These are phyloP conservation scores for Mus musculus DNA, from an alignment of 2,113 vertebrate species.

Conservation along the genomic window DNA sequence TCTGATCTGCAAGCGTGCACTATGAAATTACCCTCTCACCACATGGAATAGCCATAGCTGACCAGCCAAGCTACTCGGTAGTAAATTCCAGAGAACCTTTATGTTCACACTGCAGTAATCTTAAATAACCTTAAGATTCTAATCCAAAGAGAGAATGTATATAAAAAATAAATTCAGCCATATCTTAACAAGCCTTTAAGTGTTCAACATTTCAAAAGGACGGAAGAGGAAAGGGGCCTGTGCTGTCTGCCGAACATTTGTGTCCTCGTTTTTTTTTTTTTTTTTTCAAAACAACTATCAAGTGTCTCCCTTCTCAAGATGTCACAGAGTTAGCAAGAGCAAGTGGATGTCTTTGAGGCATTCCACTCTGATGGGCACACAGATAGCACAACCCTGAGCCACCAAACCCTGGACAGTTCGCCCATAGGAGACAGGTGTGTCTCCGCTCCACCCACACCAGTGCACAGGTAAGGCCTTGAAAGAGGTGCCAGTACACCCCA, in stretches of 20 bases:
- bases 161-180: not conserved
- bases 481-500: not conserved
- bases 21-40: constrained; percentile 51
- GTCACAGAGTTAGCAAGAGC: constrained; percentile 27
- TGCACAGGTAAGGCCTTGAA: not conserved
- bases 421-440: not conserved
- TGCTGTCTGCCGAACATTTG: not conserved
- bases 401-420: not conserved
- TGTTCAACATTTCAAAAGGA: not conserved
- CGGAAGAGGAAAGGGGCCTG: not conserved
- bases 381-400: not conserved
- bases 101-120: constrained; percentile 39
- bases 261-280: constrained; percentile 60
- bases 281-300: constrained; percentile 59
- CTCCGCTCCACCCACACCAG: not conserved
- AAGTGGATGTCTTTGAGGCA: constrained; percentile 51
- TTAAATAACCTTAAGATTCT: constrained; percentile 35
- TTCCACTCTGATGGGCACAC: constrained; percentile 73
- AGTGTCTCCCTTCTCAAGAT: constrained; percentile 47
- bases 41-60: not conserved
- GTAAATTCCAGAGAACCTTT: not conserved
- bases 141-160: constrained; percentile 34
- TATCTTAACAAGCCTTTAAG: constrained; percentile 24
- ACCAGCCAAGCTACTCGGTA: not conserved
- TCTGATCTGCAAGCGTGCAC: not conserved